Percentiles rank a stretch among this genome's conserved stretches.
Conservation (phyloP, 2,888 invertebrate species). For the Lutraria lutraria region DNA sequence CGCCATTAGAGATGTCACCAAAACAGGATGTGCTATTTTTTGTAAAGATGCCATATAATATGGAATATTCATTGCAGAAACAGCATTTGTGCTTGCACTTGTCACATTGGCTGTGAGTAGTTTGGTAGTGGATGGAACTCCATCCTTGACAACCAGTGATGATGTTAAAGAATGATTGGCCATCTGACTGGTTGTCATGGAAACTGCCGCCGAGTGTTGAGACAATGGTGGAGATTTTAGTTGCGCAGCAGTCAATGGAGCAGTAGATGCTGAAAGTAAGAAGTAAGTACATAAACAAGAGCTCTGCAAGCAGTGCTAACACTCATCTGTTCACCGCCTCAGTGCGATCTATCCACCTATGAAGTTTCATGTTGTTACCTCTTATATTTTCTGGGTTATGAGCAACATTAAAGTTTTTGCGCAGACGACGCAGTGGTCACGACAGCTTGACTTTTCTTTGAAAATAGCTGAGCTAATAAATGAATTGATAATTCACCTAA, state of each 20-base stretch:
- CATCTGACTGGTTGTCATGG: constrained; percentile 51
- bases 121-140: constrained; percentile 29
- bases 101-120: constrained; percentile 22
- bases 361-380: no score
- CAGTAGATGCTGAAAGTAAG: constrained; percentile 52
- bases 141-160: constrained; percentile 43
- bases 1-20: constrained; percentile 69
- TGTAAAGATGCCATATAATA: constrained; percentile 65
- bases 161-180: constrained; percentile 20
- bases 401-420: no score
- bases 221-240: constrained; percentile 59
- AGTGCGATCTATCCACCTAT: no score
- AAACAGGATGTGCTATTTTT: constrained; percentile 71
- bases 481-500: no score
- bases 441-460: no score
- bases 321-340: no score
- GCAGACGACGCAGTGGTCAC: no score
- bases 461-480: no score
- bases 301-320: no score
- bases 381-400: no score
- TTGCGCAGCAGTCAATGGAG: constrained; percentile 65
- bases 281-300: neutral
- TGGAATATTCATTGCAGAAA: constrained; percentile 56
- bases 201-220: constrained; percentile 34
- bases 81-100: constrained; percentile 4